Base-by-base conservation (phyloP, 2,888 invertebrate species). In the Caenorhabditis sp. region DNA sequence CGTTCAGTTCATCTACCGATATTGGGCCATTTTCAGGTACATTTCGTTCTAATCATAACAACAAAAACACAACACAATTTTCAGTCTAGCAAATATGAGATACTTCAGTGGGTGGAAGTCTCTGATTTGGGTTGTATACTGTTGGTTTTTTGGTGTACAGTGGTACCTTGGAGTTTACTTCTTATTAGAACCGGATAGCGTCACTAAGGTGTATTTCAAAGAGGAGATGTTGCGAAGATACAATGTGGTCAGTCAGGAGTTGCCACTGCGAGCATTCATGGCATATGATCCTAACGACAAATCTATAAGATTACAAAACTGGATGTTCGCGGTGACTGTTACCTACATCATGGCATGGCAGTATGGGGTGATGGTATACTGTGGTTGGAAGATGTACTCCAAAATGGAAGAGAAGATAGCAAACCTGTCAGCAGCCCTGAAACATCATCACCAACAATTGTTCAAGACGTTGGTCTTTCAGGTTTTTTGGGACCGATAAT, bases 381-480 rank as follows among this genome's bases (percentile, higher is more conserved):
- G 69, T 26, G 69, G 51, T 26, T 35, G 22, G 35, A 16, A 7
- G 14, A 69, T 69, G 69, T 41, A 56, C 7, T 24, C 38, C 1
- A 41, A 41, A 8, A 69, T 69, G 69, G 69, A 56, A n/a, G 69
- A 56, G 26, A 69, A 69, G n/a, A 31, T 69, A 12, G 6, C 16
- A 38, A 56, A 38, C 38, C 14, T 69, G 0, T 69, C 69, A 4
- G 2, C 31, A n/a, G 14, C 54, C 2, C 8, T 24, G 19, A 31
- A 38, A 69, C 38, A 35, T 24, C 54, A 54, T 12, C 69, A 69
- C 16, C 22, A 56, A 26, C 69, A 69, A n/a, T 41, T 69, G 4
- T 69, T 69, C 69, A 69, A 54, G 26, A 69, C 69, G 1, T 35
- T 69, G 2, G 41, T 69, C 1, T 51, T 69, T 5, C 69, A 69